Conservation (phyloP, 2,888 invertebrate genomes). For the Aspidiotus rigidus region DNA sequence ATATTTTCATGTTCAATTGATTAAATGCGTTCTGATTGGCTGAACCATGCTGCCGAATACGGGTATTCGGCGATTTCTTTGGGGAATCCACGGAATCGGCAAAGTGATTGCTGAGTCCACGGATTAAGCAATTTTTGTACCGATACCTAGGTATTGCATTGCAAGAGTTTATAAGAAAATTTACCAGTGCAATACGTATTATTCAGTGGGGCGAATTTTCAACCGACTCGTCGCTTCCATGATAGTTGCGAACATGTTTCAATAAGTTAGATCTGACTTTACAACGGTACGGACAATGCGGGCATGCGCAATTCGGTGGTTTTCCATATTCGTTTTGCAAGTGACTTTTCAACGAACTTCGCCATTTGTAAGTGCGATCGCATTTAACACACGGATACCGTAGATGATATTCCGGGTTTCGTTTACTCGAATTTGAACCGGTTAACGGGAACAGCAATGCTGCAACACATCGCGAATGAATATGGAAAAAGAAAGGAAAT, state of each 20-base stretch:
- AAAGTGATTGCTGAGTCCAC: too few species aligned
- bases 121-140: too few species aligned
- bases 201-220: too few species aligned
- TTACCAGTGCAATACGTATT: too few species aligned
- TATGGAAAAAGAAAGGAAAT: not conserved
- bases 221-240: slow-evolving; percentile 34
- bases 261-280: slow-evolving; percentile 44
- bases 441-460: slow-evolving; percentile 36
- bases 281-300: slow-evolving; percentile 68
- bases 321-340: slow-evolving; percentile 78
- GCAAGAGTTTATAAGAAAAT: too few species aligned
- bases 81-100: too few species aligned
- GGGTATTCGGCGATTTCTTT: too few species aligned
- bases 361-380: slow-evolving; percentile 73
- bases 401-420: slow-evolving; percentile 17
- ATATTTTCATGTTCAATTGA: too few species aligned
- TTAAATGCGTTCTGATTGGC: too few species aligned
- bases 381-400: slow-evolving; percentile 50
- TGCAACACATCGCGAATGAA: slow-evolving; percentile 25
- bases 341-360: slow-evolving; percentile 70
- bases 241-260: slow-evolving; percentile 38
- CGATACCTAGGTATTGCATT: too few species aligned
- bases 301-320: slow-evolving; percentile 71
- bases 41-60: too few species aligned
- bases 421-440: slow-evolving; percentile 27